phyloP scores from a whole-genome alignment of 2,797 vertebrate genomes.

The Eupleurogrammus muticus region DNA sequence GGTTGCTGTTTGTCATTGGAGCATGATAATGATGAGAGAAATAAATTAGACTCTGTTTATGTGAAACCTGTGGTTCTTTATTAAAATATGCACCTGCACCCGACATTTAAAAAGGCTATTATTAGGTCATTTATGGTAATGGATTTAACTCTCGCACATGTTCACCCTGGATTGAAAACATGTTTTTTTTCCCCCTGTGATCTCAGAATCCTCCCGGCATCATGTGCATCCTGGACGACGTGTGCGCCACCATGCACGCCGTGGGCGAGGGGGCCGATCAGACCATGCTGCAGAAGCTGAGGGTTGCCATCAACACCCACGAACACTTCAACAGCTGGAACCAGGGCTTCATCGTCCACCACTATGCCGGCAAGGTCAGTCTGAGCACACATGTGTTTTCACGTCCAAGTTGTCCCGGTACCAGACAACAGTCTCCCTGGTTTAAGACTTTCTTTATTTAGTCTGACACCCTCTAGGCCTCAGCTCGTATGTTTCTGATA shows the following conservation, averaged over 20 bases:
- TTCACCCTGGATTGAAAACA: background rate
- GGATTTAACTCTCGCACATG: background rate
- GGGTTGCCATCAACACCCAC: conserved; percentile 94
- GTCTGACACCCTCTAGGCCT: too few relatives aligned
- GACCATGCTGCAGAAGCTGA: conserved; percentile 96
- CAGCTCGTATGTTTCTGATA: background rate
- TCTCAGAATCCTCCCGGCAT: conserved; percentile 94
- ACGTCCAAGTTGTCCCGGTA: background rate
- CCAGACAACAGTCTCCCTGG: background rate
- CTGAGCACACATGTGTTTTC: background rate
- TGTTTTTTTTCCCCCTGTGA: conserved; percentile 5
- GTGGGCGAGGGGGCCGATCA: conserved; percentile 97
- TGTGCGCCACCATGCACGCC: conserved; percentile 98
- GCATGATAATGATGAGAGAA: too few relatives aligned
- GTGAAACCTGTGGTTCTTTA: too few relatives aligned
- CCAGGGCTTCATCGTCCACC: conserved; percentile 98
- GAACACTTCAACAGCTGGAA: conserved; percentile 99
- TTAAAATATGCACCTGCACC: too few relatives aligned
- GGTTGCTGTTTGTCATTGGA: too few relatives aligned
- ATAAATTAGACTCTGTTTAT: too few relatives aligned
- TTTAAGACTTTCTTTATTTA: too few relatives aligned
- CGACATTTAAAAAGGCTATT: too few relatives aligned
- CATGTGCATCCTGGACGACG: conserved; percentile 97
- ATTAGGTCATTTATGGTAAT: background rate
- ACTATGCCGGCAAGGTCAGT: conserved; percentile 97